Evolutionary conservation across 2,797 vertebrate genomes (phyloP), one percentile per base, ranked within the genome.

Genomic region (Phrynocephalus forsythii): DNA sequence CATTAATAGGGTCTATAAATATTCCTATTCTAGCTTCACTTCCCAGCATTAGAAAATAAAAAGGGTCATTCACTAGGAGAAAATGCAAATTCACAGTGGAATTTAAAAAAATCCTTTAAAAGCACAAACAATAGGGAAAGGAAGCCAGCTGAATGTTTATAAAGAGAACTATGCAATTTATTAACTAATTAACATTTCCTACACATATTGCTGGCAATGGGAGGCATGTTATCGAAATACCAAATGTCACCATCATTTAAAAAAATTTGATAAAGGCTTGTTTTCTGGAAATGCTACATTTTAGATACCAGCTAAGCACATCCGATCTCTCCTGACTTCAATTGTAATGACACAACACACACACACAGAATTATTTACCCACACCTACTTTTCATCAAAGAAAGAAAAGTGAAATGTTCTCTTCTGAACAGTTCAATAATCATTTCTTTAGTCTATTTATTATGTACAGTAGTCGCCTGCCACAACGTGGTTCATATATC

Each of bases 11-110:
- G 75, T 73, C 22, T 67, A 83, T 79, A 82, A 92, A 90, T 84
- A 88, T 79, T 90, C 69, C 80, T 89, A 44, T 88, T 30, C 30
- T 84, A 79, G 88, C 72, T 92, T 16, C 22, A 83, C 44, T 92
- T 80, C 50, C 79, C 86, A 94, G 87, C 66, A 91, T 80, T 72
- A 87, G 90, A 89, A 93, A 6, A 86, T 38, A 90, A 91, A 80
- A 33, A 66, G 83, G 88, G 72, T 72, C 10, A 22, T 67, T 85
- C 79, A 44, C 1, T n/a, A 81, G 79, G 83, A 85, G 83, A 71
- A 89, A 44, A 91, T 28, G 89, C 6, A 90, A 91, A 89, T 2
- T 1, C 52, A 82, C 18, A 78, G 69, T 81, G 76, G 91, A 86
- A 56, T 56, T 52, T 71, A 75, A 44, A 52, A 79, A 15, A 91